These are phyloP conservation scores for Aviceda subcristata DNA, from an alignment of 2,113 vertebrate genomes.

Conservation along the genomic window DNA sequence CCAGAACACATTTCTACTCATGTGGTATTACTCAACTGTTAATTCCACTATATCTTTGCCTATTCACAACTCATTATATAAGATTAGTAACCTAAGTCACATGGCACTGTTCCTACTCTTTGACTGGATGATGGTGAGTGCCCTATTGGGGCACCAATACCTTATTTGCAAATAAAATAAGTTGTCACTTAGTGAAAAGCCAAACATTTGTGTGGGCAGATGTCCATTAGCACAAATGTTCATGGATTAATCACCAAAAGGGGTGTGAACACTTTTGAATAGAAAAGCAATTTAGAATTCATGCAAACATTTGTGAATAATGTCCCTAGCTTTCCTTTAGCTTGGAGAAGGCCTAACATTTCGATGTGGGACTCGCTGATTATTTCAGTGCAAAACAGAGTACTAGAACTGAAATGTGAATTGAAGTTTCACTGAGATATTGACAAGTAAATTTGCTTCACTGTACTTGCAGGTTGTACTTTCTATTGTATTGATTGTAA, in stretches of 20 bases:
- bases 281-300: conserved; percentile 52
- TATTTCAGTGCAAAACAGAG: background rate
- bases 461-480: background rate
- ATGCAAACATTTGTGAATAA: conserved; percentile 49
- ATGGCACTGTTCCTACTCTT: background rate
- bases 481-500: background rate
- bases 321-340: background rate
- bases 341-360: background rate
- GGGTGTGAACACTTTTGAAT: conserved; percentile 53
- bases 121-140: conserved; percentile 5
- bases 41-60: conserved; percentile 4
- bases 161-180: conserved; percentile 70
- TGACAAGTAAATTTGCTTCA: background rate
- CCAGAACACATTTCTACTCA: background rate
- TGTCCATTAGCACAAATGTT: conserved; percentile 68
- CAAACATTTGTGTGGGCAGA: conserved; percentile 64
- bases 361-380: background rate
- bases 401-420: background rate
- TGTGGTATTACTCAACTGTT: background rate
- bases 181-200: conserved; percentile 57
- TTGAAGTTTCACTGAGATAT: background rate
- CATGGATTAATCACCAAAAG: conserved; percentile 58
- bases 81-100: conserved; percentile 12
- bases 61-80: conserved; percentile 14
- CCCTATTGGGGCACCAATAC: conserved; percentile 8